Evolutionary conservation across 1,140 invertebrate genomes (phyloP), one percentile per base, ranked within the genome.

Genomic region (Mizuhopecten yessoensis): DNA sequence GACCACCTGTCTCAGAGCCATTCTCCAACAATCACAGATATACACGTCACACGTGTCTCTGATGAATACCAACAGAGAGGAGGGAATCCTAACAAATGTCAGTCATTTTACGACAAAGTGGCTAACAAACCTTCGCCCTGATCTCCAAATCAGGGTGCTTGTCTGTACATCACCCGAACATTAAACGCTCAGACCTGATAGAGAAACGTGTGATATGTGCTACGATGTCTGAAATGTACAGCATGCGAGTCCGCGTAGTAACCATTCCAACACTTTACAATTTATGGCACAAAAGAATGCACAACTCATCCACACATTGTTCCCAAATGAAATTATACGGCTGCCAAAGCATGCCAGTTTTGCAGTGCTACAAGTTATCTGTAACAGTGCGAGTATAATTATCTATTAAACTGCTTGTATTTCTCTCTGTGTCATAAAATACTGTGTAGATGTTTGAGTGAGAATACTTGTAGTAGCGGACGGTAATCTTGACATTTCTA

Each of bases 281-380:
- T 75, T 75, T 75, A 75, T 75, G 23, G n/a, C 2, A 75, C 57
- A 75, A 29, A 29, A 75, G n/a, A 75, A 75, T 75, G 57, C 57
- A 75, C 57, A 75, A 75, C 57, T 75, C 57, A 75, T 29, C 57
- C 57, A n/a, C 23, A n/a, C 57, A 75, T n/a, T 75, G 57, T 75
- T 75, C n/a, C 57, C 57, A 75, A 75, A 75, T 75, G 57, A 75
- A 75, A 75, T 75, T 75, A 75, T 23, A 57, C 15, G 7, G 17
- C 45, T 57, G 45, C 57, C 9, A 29, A 75, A 75, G 23, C 57
- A 29, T 29, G 23, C 11, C 57, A 17, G 29, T 20, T 45, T 7
- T 45, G 42, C 57, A n/a, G n/a, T 3, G 57, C 23, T 29, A 29
- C 5, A 75, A 29, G 1, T 11, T 1, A 23, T 75, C 57, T 75